Evolutionary conservation across 64 coral and sea anemone genomes (phyloP).

Genomic region (Dendrophyllia cribrosa): DNA sequence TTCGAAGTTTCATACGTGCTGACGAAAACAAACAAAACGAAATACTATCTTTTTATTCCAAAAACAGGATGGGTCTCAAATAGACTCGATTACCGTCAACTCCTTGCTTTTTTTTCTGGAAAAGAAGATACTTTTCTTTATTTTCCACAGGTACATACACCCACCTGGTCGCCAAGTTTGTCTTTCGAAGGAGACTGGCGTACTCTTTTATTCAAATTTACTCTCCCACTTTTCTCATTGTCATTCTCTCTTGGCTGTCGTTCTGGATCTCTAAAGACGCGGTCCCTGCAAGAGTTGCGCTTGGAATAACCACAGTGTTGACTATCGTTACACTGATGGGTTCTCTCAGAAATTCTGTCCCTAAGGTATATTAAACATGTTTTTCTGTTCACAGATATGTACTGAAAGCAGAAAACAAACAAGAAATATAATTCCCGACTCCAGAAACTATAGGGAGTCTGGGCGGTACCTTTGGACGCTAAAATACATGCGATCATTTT

Average conservation of each 20-base stretch:
- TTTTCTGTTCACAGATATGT: no score
- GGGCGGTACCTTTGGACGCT: no score
- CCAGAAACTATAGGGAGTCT: no score
- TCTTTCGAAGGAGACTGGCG: slow-evolving; percentile 80
- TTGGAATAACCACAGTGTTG: slow-evolving; percentile 92
- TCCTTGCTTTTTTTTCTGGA: no score
- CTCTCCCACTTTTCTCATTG: slow-evolving; percentile 87
- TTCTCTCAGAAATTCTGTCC: slow-evolving; percentile 83
- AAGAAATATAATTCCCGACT: no score
- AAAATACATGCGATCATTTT: no score
- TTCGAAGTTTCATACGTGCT: no score
- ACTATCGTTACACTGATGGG: slow-evolving; percentile 97
- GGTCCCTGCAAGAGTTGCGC: slow-evolving; percentile 84
- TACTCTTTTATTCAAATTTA: slow-evolving; percentile 97
- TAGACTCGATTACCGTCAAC: neutral
- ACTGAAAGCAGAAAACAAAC: neutral
- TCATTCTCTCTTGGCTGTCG: slow-evolving; percentile 91
- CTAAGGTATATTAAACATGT: slow-evolving; percentile 60
- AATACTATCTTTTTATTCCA: no score
- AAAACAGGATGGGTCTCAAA: neutral
- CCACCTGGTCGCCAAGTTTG: slow-evolving; percentile 89
- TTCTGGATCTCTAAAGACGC: slow-evolving; percentile 96
- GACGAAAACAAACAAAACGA: no score
- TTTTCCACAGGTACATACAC: slow-evolving; percentile 71
- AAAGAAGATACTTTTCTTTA: neutral